Evolutionary conservation across 2,888 invertebrate species (phyloP), one percentile per base, ranked within the genome.

Genomic region (Cantharis rustica): DNA sequence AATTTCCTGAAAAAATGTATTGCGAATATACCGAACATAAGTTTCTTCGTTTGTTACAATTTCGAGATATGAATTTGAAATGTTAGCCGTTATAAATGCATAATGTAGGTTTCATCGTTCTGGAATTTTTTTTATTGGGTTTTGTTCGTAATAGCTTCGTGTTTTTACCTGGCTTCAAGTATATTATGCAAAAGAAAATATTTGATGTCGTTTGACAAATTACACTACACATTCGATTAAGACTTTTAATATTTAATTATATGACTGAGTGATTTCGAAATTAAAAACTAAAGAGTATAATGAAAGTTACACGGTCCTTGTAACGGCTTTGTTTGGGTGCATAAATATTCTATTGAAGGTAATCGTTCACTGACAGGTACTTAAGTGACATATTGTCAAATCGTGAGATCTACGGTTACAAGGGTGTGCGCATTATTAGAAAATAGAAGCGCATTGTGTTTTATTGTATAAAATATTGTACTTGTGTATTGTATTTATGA

Each of bases 261-360:
- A 78, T 75, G 80, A 80, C 63, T 73, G 78, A 80, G 76, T 77
- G 80, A 75, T 71, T 78, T 75, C 71, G 73, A 75, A 75, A 78
- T 78, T 78, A 75, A 78, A 78, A 78, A 75, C 73, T 75, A 78
- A 75, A 75, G 73, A 68, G 61, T 63, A 27, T 75, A 73, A 75
- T 75, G 78, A 78, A 78, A 78, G 71, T 73, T 78, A 78, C 70
- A 75, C 75, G 73, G 73, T 71, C 73, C 78, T 78, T 75, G 71
- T 75, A 75, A 73, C 73, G 75, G 73, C 78, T 75, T 78, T 78
- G 78, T 78, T 75, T 75, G 75, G 71, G 71, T 73, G 78, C 78
- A 78, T 75, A 78, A 75, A 75, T 75, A 78, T 75, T 75, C 73
- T 75, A 75, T 78, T 78, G 73, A 75, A 68, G 71, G 71, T 78